These are phyloP conservation scores for Labeo catla DNA, from an alignment of 2,113 vertebrate genomes.

Conservation along the genomic window DNA sequence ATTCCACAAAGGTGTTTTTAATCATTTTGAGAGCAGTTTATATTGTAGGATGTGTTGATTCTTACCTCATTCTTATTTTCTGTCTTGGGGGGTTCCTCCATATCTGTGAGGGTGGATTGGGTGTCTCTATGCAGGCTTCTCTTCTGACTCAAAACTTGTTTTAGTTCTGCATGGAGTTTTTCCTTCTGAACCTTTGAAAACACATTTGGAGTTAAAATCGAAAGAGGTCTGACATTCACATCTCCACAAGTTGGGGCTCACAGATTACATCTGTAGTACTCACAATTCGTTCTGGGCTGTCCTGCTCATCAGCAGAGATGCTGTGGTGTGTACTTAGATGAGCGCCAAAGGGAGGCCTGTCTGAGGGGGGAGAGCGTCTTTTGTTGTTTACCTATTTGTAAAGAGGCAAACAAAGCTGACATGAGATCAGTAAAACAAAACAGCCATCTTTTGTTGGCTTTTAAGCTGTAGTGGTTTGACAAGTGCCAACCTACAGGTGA, in stretches of 20 bases:
- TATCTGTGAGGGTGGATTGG: conserved; percentile 64
- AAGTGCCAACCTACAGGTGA: conserved; percentile 68
- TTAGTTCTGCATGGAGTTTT: conserved; percentile 87
- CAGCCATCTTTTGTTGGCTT: not conserved
- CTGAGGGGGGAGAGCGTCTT: conserved; percentile 69
- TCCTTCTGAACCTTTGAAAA: conserved; percentile 81
- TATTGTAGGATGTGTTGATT: not conserved
- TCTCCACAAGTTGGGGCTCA: not conserved
- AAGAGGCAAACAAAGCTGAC: not conserved
- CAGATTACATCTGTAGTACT: conserved; percentile 45
- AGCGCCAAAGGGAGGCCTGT: conserved; percentile 65
- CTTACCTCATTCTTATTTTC: conserved; percentile 68
- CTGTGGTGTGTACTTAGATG: conserved; percentile 68
- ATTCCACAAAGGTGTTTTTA: not conserved
- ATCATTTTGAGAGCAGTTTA: not conserved
- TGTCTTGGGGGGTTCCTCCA: conserved; percentile 68
- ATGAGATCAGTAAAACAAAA: not conserved
- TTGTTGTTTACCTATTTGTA: conserved; percentile 74
- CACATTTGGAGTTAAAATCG: not conserved
- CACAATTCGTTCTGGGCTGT: conserved; percentile 78
- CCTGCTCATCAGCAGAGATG: conserved; percentile 72
- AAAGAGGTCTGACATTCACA: not conserved
- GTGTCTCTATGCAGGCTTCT: conserved; percentile 70
- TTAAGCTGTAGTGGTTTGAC: not conserved
- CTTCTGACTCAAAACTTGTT: conserved; percentile 83